Percentiles rank a stretch among this genome's conserved stretches.
phyloP scores from a whole-genome alignment of 2,888 invertebrate genomes.

The Unio pictorum region DNA sequence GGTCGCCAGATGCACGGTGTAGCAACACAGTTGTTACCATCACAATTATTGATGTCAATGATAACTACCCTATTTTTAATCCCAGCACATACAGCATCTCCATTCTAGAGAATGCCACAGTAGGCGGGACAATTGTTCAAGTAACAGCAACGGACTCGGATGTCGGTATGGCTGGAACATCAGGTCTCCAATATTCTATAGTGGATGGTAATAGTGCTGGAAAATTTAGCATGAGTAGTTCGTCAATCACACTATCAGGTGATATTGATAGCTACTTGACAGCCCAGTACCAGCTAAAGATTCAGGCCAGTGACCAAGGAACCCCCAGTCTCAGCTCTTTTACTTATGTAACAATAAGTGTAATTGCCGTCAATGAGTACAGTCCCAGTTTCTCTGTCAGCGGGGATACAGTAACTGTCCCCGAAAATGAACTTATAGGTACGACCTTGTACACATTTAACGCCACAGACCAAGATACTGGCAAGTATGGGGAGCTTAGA shows the following conservation, averaged over 20 bases:
- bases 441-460: slow-evolving; percentile 37
- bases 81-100: slow-evolving; percentile 92
- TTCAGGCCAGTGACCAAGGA: slow-evolving; percentile 53
- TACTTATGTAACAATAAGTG: slow-evolving; percentile 36
- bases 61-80: slow-evolving; percentile 93
- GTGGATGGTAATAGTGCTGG: slow-evolving; percentile 44
- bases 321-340: slow-evolving; percentile 38
- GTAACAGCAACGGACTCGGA: slow-evolving; percentile 41
- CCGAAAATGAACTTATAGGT: slow-evolving; percentile 44
- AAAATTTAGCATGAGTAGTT: slow-evolving; percentile 26
- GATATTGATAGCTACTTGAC: slow-evolving; percentile 53
- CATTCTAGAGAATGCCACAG: slow-evolving; percentile 88
- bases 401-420: slow-evolving; percentile 36
- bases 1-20: slow-evolving; percentile 21
- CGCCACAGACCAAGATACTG: slow-evolving; percentile 55
- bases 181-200: slow-evolving; percentile 40
- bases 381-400: slow-evolving; percentile 39
- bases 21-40: slow-evolving; percentile 83
- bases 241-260: slow-evolving; percentile 33
- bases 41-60: slow-evolving; percentile 93
- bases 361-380: slow-evolving; percentile 57
- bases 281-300: slow-evolving; percentile 39
- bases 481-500: slow-evolving; percentile 27
- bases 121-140: slow-evolving; percentile 20
- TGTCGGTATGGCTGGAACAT: slow-evolving; percentile 39